Base-by-base conservation (phyloP, 1,140 invertebrate species). In the Drosophila ogumai region DNA sequence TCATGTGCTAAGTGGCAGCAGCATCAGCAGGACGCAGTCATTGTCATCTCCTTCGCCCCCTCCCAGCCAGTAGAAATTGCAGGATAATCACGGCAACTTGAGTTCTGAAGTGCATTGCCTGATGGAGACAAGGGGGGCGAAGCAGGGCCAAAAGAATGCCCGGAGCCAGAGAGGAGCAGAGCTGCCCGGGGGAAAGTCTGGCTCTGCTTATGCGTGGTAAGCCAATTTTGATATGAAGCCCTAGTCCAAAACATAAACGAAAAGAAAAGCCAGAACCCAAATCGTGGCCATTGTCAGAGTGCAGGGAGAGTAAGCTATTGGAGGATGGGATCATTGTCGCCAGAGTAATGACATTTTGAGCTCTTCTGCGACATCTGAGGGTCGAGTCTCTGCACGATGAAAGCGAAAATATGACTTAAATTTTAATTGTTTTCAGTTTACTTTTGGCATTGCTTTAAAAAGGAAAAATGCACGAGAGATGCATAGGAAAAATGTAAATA, bases 1-100 rank as follows among this genome's bases (percentile, higher is more conserved):
- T 36, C 13, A 3, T 25, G 36, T 69, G 61, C 38, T 36, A 32
- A 52, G 58, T 44, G 49, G 55, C 67, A 60, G 59, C 12, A 19
- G 46, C 64, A 66, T 46, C 44, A 64, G 56, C 31, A 64, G 49
- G 15, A 43, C 36, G 58, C 60, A 66, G 73, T 82, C 71, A 79
- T 90, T 88, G 85, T 88, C 78, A 85, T 75, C 28, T 55, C 54
- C 74, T 1, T 25, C 6, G 13, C 2, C 32, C 50, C 52, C 28
- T 41, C 38, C 49, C 54, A 66, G 71, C 50, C 66, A 63, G 66
- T 61, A 63, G 67, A 79, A 90, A 90, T 90, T 90, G 85, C 85
- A 90, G 78, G 85, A 90, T 90, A 90, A 90, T 90, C 85, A 90
- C 78, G 81, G 85, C 81, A 85, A 90, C 85, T 90, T 90, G 85